phyloP scores from a whole-genome alignment of 2,113 vertebrate species.

The Orientallactaga bullata region DNA sequence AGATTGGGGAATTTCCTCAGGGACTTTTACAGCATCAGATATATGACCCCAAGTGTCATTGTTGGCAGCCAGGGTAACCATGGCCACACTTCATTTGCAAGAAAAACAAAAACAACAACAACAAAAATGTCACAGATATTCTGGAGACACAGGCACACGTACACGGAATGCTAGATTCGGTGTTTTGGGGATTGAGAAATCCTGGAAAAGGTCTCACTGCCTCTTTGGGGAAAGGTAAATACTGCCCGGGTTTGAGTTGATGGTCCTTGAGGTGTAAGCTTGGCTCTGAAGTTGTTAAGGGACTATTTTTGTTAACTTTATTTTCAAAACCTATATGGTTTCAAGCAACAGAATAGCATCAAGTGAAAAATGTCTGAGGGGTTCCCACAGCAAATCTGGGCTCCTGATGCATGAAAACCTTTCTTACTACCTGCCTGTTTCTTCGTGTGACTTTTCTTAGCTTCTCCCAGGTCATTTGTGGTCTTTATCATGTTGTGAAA shows the following conservation, averaged over 20 bases:
- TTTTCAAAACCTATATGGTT: background rate
- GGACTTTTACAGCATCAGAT: background rate
- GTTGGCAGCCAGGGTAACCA: background rate
- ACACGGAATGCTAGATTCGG: background rate
- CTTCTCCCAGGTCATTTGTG: background rate
- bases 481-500: background rate
- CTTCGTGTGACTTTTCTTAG: background rate
- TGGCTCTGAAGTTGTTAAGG: background rate
- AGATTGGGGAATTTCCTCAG: constrained; percentile 32
- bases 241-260: background rate
- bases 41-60: background rate
- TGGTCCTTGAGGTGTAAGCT: background rate
- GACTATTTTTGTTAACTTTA: background rate
- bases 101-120: background rate
- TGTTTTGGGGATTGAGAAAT: background rate
- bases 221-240: background rate
- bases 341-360: background rate
- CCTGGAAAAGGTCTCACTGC: background rate
- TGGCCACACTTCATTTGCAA: background rate
- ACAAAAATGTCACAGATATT: background rate
- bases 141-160: background rate
- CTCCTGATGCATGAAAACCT: background rate
- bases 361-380: background rate
- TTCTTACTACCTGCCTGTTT: background rate
- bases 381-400: background rate